These are phyloP conservation scores for Ramazzottius varieornatus DNA, from an alignment of 2,888 invertebrate genomes.

Conservation along the genomic window DNA sequence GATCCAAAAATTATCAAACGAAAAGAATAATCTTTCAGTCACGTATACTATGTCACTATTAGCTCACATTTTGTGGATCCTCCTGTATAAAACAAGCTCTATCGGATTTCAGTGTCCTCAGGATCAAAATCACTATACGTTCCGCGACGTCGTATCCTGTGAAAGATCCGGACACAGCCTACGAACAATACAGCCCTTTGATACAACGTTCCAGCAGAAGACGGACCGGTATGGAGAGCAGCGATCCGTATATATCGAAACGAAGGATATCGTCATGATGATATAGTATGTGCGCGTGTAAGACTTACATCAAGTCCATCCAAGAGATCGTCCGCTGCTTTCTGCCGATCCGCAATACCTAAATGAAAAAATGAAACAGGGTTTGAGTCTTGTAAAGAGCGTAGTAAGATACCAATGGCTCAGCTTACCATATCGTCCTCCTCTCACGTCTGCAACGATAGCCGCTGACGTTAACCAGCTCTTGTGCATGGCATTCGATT, in stretches of 20 bases:
- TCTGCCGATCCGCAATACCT: neutral
- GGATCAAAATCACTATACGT: neutral
- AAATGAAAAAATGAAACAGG: no score
- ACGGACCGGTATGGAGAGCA: neutral
- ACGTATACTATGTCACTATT: neutral
- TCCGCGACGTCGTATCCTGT: neutral
- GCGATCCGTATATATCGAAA: neutral
- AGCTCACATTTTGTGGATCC: neutral
- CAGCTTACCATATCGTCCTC: no score
- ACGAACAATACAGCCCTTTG: neutral
- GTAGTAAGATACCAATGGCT: no score
- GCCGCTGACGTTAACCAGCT: no score
- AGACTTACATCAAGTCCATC: neutral
- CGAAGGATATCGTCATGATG: neutral
- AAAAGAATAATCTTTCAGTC: neutral
- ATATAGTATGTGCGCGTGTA: neutral
- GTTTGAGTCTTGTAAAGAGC: no score
- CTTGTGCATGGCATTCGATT: no score
- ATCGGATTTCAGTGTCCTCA: neutral
- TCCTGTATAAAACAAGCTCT: neutral
- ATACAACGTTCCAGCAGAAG: neutral
- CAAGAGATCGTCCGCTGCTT: neutral
- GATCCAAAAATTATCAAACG: neutral
- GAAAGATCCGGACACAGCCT: neutral
- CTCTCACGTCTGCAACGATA: no score